Evolutionary conservation across 2,797 vertebrate genomes (phyloP), one percentile per base, ranked within the genome.

Genomic region (Philypnodon macrostomus): DNA sequence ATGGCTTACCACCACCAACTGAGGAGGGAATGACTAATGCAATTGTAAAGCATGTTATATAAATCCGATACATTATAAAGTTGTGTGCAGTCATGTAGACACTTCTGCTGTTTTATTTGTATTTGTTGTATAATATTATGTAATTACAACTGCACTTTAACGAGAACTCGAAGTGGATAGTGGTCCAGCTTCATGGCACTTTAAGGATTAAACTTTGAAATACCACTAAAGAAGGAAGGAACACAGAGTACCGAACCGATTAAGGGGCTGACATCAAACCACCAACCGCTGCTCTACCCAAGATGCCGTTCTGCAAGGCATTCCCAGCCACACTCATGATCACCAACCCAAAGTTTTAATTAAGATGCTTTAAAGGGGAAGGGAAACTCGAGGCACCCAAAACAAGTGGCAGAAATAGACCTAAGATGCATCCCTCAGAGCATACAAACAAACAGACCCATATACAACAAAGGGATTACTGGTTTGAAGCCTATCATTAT

Each of bases 401-500:
- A 74, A n/a, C 67, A 73, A 73, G 55, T 55, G 53, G 70, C 61
- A 73, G 64, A 77, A 83, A 82, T 79, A 81, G 73, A 63, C 42
- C 59, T 66, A 39, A 63, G 75, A 82, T 70, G 63, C 64, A 63
- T 53, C 72, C 72, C 68, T 72, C 57, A 40, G 68, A 77, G 70
- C 50, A 46, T 2, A 34, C 60, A n/a, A 81, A 85, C 68, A 84
- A 82, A 76, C 71, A 71, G 69, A 76, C 45, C 69, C 61, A 72
- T 71, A 63, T 46, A 70, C 69, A 84, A 83, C 79, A 85, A 81
- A 83, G 66, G 18, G 58, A 70, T 73, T 47, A 67, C 62, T 67
- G 73, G 67, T 53, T n/a, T 61, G 66, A 80, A 79, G 75, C 81
- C 84, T 85, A 66, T 85, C 72, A 87, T 87, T 85, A 88, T 55